These are phyloP conservation scores for Chiloscyllium punctatum DNA, from an alignment of 2,797 vertebrate species.

Conservation along the genomic window DNA sequence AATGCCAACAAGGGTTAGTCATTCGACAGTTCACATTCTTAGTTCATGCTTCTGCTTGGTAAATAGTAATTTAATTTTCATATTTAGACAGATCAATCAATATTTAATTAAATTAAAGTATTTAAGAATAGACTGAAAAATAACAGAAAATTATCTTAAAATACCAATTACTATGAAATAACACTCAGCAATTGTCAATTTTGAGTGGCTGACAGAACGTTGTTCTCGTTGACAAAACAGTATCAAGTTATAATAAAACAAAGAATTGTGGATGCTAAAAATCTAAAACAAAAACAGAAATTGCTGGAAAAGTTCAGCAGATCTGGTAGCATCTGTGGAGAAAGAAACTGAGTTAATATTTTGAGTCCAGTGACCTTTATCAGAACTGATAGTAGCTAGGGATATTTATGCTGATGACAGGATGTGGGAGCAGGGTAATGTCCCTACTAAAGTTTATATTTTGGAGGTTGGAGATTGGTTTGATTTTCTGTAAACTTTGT, in stretches of 20 bases:
- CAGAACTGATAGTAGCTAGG: too few relatives aligned
- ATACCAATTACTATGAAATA: background rate
- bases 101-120: background rate
- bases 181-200: background rate
- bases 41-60: background rate
- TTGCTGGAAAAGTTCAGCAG: too few relatives aligned
- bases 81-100: background rate
- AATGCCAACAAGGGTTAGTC: background rate
- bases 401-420: too few relatives aligned
- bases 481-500: background rate
- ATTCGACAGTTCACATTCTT: background rate
- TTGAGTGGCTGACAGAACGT: background rate
- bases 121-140: background rate
- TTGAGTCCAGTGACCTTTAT: too few relatives aligned
- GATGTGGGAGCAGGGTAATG: too few relatives aligned
- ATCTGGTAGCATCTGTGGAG: too few relatives aligned
- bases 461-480: background rate
- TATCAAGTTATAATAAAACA: background rate
- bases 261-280: too few relatives aligned
- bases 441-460: background rate
- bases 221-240: background rate
- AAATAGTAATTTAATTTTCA: background rate
- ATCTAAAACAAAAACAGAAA: too few relatives aligned
- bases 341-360: too few relatives aligned
- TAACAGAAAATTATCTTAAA: background rate